Evolutionary conservation across 1,140 invertebrate species (phyloP).

Genomic region (Colletes latitarsis): DNA sequence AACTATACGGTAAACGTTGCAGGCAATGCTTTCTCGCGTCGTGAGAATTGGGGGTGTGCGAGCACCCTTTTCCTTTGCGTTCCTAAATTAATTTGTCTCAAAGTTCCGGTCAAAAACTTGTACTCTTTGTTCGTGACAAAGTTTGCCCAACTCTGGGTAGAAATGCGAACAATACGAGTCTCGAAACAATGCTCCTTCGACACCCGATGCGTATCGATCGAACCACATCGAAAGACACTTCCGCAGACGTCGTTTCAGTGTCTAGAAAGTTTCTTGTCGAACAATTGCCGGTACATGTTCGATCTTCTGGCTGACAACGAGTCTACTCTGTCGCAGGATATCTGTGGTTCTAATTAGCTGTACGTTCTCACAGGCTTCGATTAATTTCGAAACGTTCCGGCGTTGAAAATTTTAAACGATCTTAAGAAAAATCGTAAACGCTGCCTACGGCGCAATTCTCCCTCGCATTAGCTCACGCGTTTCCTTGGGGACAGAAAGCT

Average conservation of each 20-base stretch:
- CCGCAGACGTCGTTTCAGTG: slow-evolving; percentile 9
- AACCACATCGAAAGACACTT: slow-evolving; percentile 1
- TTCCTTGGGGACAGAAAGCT: slow-evolving; percentile 14
- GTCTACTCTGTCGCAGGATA: slow-evolving; percentile 9
- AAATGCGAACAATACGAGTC: background rate
- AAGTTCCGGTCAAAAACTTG: no score
- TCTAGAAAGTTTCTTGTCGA: slow-evolving; percentile 42
- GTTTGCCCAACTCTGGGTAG: no score
- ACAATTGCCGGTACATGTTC: slow-evolving; percentile 21
- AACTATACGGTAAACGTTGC: no score
- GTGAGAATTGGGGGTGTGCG: no score
- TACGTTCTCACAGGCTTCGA: background rate
- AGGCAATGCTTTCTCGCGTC: no score
- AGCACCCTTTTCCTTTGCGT: no score
- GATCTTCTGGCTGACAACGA: background rate
- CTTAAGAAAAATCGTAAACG: no score
- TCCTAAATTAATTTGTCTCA: no score
- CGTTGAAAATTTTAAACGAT: no score
- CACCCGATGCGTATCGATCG: slow-evolving; percentile 32
- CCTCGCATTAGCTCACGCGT: background rate
- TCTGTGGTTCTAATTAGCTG: slow-evolving; percentile 9
- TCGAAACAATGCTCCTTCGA: background rate
- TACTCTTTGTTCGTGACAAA: no score
- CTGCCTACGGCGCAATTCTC: no score
- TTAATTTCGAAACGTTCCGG: background rate